Evolutionary conservation across 2,113 vertebrate species (phyloP), one percentile per base, ranked within the genome.

Genomic region (Mastomys coucha): DNA sequence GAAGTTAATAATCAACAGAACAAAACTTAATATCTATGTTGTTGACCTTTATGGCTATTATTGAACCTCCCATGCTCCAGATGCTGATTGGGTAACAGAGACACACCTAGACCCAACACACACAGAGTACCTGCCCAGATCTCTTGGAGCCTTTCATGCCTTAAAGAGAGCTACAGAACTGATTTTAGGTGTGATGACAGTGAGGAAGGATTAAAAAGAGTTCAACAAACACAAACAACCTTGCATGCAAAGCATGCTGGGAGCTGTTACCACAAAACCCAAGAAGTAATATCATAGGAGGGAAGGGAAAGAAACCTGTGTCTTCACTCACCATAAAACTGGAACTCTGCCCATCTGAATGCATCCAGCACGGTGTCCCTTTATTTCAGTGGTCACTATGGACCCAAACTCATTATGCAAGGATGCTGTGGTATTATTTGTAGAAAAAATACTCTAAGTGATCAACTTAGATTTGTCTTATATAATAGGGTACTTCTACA

Each of bases 381-480:
- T 77, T 45, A 45, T 45, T 5, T 45, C 45, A 63, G n/a, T 78
- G 63, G 42, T 31, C 80, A 92, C 51, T 11, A 28, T 12, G 42
- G 81, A 7, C 63, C 82, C 89, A 85, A 69, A 14, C 80, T 53
- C 60, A 84, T 58, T 45, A 58, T 8, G 2, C 36, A 84, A 91
- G 39, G 56, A 88, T 77, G 63, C 28, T 14, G n/a, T 13, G 78
- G 56, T 63, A 92, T 19, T 91, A 39, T 80, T 76, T 85, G 4
- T 24, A 73, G 78, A 91, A 87, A 82, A 92, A 72, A 73, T 80
- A 96, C 63, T 49, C 8, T 45, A 85, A 75, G 19, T 24, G n/a
- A 14, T 26, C 75, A 81, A 9, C 45, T 19, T 56, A 88, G 20
- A 75, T 13, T 77, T 26, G 33, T 51, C 45, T 67, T 5, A 31